Conservation (phyloP, 2,888 invertebrate species). For the Caenorhabditis uteleia region DNA sequence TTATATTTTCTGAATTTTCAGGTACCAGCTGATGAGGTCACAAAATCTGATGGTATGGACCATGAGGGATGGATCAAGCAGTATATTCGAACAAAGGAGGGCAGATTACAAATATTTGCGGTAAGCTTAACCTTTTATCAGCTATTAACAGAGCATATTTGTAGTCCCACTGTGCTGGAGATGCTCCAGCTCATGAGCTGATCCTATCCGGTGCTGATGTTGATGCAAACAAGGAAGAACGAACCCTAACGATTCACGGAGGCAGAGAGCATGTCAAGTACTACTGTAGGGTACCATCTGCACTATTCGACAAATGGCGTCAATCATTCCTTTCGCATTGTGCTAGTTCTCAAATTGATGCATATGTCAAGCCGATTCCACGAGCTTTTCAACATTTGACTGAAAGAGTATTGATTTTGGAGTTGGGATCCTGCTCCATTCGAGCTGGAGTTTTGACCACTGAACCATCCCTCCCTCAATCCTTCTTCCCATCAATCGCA, state of each 20-base stretch:
- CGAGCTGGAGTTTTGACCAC: slow-evolving; percentile 73
- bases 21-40: slow-evolving; percentile 50
- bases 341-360: slow-evolving; percentile 71
- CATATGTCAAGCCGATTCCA: slow-evolving; percentile 73
- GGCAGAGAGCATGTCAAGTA: slow-evolving; percentile 55
- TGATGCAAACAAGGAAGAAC: slow-evolving; percentile 61
- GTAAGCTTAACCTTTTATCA: too few species aligned
- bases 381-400: slow-evolving; percentile 65
- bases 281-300: slow-evolving; percentile 56
- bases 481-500: slow-evolving; percentile 74
- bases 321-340: slow-evolving; percentile 73
- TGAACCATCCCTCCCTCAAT: slow-evolving; percentile 73
- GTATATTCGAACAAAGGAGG: slow-evolving; percentile 74
- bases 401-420: slow-evolving; percentile 72
- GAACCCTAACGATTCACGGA: slow-evolving; percentile 60
- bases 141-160: too few species aligned
- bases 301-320: slow-evolving; percentile 72
- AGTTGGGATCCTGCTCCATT: slow-evolving; percentile 75
- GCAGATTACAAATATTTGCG: slow-evolving; percentile 74
- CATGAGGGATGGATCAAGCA: slow-evolving; percentile 74
- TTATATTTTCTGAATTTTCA: slow-evolving; percentile 8
- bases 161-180: slow-evolving; percentile 65
- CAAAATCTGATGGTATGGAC: slow-evolving; percentile 73
- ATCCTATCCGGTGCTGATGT: slow-evolving; percentile 64
- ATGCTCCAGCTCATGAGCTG: slow-evolving; percentile 64